Percentiles rank a stretch among this genome's conserved stretches.
Evolutionary conservation across 2,113 vertebrate species (phyloP).

Genomic region (Caloenas nicobarica): DNA sequence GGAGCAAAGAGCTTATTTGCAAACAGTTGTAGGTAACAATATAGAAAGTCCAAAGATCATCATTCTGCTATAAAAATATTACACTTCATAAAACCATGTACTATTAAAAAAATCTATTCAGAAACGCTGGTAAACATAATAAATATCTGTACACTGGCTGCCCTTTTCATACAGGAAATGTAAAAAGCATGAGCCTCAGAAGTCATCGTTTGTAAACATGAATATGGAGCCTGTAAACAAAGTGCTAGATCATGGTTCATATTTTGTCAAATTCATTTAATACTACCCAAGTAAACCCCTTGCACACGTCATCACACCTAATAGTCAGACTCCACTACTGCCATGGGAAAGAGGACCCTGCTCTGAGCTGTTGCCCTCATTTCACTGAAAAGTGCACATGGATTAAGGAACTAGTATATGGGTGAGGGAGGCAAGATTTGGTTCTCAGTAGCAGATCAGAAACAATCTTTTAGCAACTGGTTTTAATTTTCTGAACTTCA

Average conservation of each 20-base stretch:
- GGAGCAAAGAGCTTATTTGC: background rate
- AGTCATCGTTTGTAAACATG: constrained; percentile 37
- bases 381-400: background rate
- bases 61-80: constrained; percentile 70
- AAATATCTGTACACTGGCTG: constrained; percentile 68
- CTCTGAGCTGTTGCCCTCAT: background rate
- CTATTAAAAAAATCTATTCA: constrained; percentile 73
- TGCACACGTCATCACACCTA: background rate
- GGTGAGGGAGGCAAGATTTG: background rate
- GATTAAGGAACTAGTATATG: background rate
- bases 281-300: background rate
- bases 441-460: background rate
- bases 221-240: constrained; percentile 43
- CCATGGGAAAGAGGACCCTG: background rate
- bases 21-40: constrained; percentile 1
- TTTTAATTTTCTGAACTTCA: background rate
- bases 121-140: constrained; percentile 74
- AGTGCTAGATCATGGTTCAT: background rate
- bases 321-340: background rate
- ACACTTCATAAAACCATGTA: constrained; percentile 76
- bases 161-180: constrained; percentile 9
- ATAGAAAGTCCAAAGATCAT: constrained; percentile 62
- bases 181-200: constrained; percentile 27
- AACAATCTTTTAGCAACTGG: background rate
- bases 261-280: background rate